A percentile compares a stretch with the other conserved stretches of the same genome.
Conservation (phyloP, 2,797 vertebrate species). For the Acridotheres tristis region DNA sequence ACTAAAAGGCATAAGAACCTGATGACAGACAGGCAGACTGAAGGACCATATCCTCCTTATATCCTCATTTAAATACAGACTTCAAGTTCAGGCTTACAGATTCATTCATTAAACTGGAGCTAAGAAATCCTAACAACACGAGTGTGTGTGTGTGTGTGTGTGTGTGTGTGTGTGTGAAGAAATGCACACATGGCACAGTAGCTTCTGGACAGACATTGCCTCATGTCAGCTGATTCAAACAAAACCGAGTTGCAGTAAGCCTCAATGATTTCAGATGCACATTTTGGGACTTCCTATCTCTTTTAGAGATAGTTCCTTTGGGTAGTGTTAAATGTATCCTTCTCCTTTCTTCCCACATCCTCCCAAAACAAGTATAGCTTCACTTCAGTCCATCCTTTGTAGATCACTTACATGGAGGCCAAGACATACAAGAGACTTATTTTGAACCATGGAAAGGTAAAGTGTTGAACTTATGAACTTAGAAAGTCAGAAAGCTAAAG, state of each 20-base stretch:
- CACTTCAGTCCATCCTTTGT: not conserved
- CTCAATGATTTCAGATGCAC: not conserved
- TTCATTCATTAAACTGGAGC: not conserved
- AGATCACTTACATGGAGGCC: not conserved
- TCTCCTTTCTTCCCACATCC: not conserved
- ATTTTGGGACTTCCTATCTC: not conserved
- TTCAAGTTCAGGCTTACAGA: not conserved
- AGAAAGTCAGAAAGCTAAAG: not conserved
- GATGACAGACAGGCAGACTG: not conserved
- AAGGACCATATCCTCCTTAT: not conserved
- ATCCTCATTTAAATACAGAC: not conserved
- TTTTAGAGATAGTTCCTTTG: not conserved
- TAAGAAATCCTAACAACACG: not conserved
- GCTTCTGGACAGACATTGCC: fast-evolving
- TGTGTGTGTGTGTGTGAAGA: not conserved
- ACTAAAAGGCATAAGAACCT: not conserved
- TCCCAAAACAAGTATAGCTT: not conserved
- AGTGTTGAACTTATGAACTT: not conserved
- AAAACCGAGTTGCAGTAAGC: not conserved
- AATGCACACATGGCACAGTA: not conserved
- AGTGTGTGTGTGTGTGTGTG: too few species aligned
- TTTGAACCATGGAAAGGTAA: not conserved
- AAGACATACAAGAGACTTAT: not conserved
- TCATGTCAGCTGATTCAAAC: not conserved
- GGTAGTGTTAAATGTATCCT: not conserved